These are phyloP conservation scores for Apostichopus leukothele DNA, from an alignment of 53 echinoderm and acorn worm genomes.

Conservation along the genomic window DNA sequence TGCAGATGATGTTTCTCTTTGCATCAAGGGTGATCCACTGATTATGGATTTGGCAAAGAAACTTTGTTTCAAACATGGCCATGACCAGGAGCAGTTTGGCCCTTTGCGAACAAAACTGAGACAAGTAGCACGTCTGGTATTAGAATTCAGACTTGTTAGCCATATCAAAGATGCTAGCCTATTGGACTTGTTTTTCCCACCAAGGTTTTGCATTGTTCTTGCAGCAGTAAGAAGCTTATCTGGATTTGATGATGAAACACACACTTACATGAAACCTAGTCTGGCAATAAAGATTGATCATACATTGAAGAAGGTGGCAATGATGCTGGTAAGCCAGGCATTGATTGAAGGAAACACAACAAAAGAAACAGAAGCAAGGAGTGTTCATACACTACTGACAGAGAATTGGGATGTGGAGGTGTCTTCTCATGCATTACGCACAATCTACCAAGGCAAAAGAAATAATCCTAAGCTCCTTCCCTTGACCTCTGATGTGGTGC, in stretches of 20 bases:
- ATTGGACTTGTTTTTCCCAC: constrained; percentile 51
- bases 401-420: constrained; percentile 66
- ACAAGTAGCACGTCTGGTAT: constrained; percentile 52
- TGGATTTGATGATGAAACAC: constrained; percentile 62
- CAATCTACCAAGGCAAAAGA: constrained; percentile 57
- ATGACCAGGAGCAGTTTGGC: constrained; percentile 50
- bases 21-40: constrained; percentile 56
- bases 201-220: constrained; percentile 48
- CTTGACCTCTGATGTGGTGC: constrained; percentile 54
- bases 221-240: constrained; percentile 55
- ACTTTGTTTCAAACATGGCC: constrained; percentile 49
- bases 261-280: constrained; percentile 59
- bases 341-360: constrained; percentile 43
- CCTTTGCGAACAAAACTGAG: constrained; percentile 53
- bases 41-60: constrained; percentile 50
- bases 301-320: constrained; percentile 57
- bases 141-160: constrained; percentile 45
- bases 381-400: constrained; percentile 49
- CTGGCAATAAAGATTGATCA: constrained; percentile 64
- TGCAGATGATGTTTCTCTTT: constrained; percentile 48
- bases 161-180: constrained; percentile 44
- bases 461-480: constrained; percentile 65
- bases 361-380: constrained; percentile 44
- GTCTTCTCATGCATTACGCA: constrained; percentile 62
- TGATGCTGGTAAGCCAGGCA: constrained; percentile 60